phyloP scores from a whole-genome alignment of 2,113 vertebrate species.

The Talpa occidentalis region DNA sequence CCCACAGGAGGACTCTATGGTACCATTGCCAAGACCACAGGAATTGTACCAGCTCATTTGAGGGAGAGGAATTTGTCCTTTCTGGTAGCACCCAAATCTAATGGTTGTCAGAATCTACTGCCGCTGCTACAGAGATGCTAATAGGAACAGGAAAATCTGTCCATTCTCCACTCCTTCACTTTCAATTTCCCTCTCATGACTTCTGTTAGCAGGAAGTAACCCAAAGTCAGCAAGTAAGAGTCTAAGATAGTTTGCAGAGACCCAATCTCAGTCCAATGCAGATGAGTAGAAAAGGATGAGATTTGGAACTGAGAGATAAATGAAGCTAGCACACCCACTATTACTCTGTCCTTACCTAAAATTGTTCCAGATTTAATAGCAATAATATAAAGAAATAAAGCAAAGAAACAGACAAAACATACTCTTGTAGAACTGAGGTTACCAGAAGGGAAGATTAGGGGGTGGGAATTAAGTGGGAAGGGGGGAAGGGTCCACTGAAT shows the following conservation, averaged over 20 bases:
- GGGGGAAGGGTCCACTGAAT: too few species aligned
- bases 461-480: too few species aligned
- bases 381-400: neutral
- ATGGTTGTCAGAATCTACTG: neutral
- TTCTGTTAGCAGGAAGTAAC: neutral
- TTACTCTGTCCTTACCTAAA: constrained; percentile 13
- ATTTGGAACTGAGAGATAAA: neutral
- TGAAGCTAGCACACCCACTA: neutral
- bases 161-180: neutral
- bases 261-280: neutral
- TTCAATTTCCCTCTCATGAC: neutral
- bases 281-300: neutral
- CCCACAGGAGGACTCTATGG: neutral
- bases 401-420: too few species aligned
- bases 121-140: neutral
- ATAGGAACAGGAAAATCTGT: neutral
- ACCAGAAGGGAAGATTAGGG: too few species aligned
- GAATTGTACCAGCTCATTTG: neutral
- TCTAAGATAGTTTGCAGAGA: neutral
- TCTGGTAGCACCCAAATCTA: neutral
- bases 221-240: neutral
- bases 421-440: too few species aligned
- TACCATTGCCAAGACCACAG: neutral
- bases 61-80: rapidly evolving
- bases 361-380: neutral